Percentiles rank a stretch among this genome's conserved stretches.
phyloP scores from a whole-genome alignment of 64 coral and sea anemone species.

The Montipora efflorescens region DNA sequence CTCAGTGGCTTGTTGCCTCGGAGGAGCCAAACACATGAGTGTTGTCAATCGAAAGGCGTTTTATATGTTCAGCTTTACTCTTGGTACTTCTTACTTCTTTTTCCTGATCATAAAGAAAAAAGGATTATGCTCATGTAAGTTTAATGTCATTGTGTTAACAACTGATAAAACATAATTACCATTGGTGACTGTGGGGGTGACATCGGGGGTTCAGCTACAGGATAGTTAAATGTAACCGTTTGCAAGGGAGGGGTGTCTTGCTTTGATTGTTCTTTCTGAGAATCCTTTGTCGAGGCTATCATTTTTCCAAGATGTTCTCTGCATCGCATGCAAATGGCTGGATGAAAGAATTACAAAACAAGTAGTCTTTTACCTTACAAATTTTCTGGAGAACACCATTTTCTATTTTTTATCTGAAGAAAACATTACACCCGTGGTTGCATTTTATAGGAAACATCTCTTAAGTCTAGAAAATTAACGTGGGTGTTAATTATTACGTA shows the following conservation, averaged over 20 bases:
- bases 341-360: not conserved
- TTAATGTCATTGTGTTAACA: too few relatives aligned
- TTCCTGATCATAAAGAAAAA: not conserved
- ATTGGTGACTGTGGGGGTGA: not conserved
- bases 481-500: too few relatives aligned
- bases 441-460: too few relatives aligned
- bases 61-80: not conserved
- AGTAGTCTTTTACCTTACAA: too few relatives aligned
- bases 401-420: not conserved
- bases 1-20: constrained; percentile 18
- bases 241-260: not conserved
- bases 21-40: not conserved
- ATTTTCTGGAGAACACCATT: not conserved
- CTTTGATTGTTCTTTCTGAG: not conserved
- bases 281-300: not conserved
- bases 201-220: not conserved
- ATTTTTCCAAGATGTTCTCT: not conserved
- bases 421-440: not conserved
- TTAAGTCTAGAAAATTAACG: too few relatives aligned
- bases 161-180: not conserved
- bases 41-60: constrained; percentile 1
- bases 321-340: not conserved
- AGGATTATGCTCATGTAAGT: too few relatives aligned
- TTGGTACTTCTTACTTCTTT: not conserved
- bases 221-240: not conserved